Evolutionary conservation across 2,888 invertebrate genomes (phyloP).

Genomic region (Endotricha flammealis): DNA sequence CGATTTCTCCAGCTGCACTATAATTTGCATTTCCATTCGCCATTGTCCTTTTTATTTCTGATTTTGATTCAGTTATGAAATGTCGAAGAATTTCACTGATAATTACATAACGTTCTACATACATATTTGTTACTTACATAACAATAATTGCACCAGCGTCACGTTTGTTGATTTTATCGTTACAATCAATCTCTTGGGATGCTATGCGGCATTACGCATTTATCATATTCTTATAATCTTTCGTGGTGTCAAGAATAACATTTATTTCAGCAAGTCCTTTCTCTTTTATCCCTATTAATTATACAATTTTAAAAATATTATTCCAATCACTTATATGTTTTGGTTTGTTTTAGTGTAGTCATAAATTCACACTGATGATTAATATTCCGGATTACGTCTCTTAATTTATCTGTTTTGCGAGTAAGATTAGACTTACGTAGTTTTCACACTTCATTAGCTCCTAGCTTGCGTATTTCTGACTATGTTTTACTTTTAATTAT

Average conservation of each 20-base stretch:
- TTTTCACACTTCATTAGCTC: conserved; percentile 29
- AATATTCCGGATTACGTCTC: not conserved
- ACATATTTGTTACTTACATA: conserved; percentile 15
- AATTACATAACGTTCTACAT: conserved; percentile 32
- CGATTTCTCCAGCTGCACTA: conserved; percentile 41
- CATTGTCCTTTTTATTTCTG: conserved; percentile 15
- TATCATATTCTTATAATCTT: conserved; percentile 34
- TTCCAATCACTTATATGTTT: not conserved
- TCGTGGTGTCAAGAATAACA: conserved; percentile 3
- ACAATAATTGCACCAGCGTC: conserved; percentile 40
- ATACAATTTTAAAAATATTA: not conserved
- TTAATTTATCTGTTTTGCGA: conserved; percentile 19
- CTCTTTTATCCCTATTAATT: conserved; percentile 7
- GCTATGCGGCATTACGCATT: conserved; percentile 36
- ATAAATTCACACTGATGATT: conserved; percentile 17
- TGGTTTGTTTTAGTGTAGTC: not conserved
- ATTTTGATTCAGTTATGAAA: conserved; percentile 20
- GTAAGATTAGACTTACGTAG: conserved; percentile 22
- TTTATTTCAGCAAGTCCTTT: not conserved
- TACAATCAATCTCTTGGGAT: conserved; percentile 44
- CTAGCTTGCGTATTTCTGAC: conserved; percentile 15
- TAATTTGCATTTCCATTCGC: conserved; percentile 23
- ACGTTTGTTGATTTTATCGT: conserved; percentile 50
- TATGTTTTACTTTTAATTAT: conserved; percentile 22
- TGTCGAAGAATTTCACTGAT: conserved; percentile 24